Evolutionary conservation across 2,888 invertebrate species (phyloP).

Genomic region (Stomorhina lunata): DNA sequence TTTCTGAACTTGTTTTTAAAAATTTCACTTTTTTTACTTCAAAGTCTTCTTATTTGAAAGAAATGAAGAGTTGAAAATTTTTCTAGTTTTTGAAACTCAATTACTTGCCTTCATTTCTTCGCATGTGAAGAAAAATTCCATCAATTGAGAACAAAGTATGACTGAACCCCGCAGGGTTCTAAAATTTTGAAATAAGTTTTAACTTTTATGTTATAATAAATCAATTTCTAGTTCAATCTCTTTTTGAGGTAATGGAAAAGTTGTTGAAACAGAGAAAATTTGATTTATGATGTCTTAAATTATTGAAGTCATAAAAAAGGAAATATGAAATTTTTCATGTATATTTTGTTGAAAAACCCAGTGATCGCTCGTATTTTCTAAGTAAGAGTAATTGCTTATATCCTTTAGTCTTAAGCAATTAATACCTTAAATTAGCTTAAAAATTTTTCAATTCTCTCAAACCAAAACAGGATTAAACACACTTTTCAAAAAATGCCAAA

Average conservation of each 20-base stretch:
- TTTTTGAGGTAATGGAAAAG: background rate
- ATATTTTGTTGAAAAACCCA: background rate
- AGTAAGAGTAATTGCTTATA: background rate
- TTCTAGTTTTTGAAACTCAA: background rate
- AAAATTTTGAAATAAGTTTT: background rate
- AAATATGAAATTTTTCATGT: background rate
- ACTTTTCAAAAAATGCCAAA: background rate
- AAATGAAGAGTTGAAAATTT: background rate
- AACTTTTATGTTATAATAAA: background rate
- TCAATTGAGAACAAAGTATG: too few relatives aligned
- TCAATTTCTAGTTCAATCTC: background rate
- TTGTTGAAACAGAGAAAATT: background rate
- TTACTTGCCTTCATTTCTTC: background rate
- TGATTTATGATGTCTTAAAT: background rate
- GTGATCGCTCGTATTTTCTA: background rate
- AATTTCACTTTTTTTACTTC: conserved; percentile 33
- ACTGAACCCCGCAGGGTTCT: conserved; percentile 32
- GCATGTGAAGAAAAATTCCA: background rate
- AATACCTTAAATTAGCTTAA: background rate
- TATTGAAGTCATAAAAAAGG: background rate
- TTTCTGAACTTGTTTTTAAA: background rate
- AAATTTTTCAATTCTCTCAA: too few relatives aligned
- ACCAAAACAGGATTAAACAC: too few relatives aligned
- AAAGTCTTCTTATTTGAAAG: background rate
- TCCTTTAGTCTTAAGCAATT: background rate